Conservation (phyloP, 2,797 vertebrate species). For the Micropoecilia bifurca region DNA sequence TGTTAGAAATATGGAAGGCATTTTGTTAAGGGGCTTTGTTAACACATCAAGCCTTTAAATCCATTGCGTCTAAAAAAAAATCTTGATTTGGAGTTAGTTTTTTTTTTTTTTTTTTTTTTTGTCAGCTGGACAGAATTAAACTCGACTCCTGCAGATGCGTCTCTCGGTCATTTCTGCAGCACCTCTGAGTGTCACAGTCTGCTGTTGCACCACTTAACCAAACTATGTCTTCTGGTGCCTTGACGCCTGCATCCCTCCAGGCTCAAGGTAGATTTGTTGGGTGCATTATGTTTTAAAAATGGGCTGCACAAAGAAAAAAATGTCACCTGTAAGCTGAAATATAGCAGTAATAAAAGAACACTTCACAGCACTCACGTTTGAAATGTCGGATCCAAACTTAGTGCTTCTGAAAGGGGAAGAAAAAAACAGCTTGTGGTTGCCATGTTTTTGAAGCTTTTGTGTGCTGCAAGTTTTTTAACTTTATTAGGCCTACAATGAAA, state of each 20-base stretch:
- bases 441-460: background rate
- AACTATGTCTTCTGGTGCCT: constrained; percentile 51
- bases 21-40: constrained; percentile 27
- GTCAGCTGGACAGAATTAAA: constrained; percentile 13
- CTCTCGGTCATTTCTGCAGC: constrained; percentile 30
- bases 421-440: constrained; percentile 9
- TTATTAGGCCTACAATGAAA: background rate
- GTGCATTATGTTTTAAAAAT: constrained; percentile 51
- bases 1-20: constrained; percentile 11
- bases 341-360: constrained; percentile 22
- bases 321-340: constrained; percentile 50
- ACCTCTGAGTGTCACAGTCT: constrained; percentile 42
- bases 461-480: constrained; percentile 7
- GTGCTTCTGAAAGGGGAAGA: constrained; percentile 11
- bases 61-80: constrained; percentile 5
- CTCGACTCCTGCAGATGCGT: constrained; percentile 21
- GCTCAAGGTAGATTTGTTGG: constrained; percentile 39
- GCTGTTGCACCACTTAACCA: constrained; percentile 52
- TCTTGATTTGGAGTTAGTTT: background rate
- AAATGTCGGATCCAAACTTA: constrained; percentile 17
- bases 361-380: constrained; percentile 15
- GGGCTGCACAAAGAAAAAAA: constrained; percentile 40
- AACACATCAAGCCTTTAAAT: constrained; percentile 19
- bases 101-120: background rate
- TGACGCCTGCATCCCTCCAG: constrained; percentile 28